phyloP scores from a whole-genome alignment of 2,113 vertebrate genomes.

The Athene cunicularia region DNA sequence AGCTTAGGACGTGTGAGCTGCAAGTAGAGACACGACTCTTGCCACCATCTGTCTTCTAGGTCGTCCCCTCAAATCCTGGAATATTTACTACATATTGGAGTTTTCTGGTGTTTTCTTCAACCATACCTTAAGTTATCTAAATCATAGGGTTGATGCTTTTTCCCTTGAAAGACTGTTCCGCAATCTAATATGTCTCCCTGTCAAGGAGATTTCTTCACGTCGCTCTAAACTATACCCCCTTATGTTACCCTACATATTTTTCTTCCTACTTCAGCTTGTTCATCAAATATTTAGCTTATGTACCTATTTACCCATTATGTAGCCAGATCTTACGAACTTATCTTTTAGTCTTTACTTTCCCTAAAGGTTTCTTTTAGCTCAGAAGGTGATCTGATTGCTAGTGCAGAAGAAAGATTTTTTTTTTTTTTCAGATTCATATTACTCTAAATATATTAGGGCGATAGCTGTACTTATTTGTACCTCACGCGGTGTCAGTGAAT shows the following conservation, averaged over 20 bases:
- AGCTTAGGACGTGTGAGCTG: neutral
- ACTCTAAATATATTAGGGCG: neutral
- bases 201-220: neutral
- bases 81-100: neutral
- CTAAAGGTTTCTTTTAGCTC: neutral
- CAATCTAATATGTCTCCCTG: neutral
- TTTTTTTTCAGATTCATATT: neutral
- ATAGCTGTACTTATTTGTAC: neutral
- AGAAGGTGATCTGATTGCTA: neutral
- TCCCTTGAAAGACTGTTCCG: neutral
- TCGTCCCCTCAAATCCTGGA: neutral
- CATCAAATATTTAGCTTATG: neutral
- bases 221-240: neutral
- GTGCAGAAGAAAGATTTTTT: neutral
- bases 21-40: neutral
- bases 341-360: neutral
- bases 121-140: neutral
- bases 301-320: neutral
- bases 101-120: neutral
- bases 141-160: neutral
- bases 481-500: neutral
- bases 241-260: neutral
- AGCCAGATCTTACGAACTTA: neutral
- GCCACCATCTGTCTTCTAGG: neutral
- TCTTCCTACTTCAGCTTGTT: neutral